Base-by-base conservation (phyloP, 1,140 invertebrate genomes). In the Calosoma granatense region DNA sequence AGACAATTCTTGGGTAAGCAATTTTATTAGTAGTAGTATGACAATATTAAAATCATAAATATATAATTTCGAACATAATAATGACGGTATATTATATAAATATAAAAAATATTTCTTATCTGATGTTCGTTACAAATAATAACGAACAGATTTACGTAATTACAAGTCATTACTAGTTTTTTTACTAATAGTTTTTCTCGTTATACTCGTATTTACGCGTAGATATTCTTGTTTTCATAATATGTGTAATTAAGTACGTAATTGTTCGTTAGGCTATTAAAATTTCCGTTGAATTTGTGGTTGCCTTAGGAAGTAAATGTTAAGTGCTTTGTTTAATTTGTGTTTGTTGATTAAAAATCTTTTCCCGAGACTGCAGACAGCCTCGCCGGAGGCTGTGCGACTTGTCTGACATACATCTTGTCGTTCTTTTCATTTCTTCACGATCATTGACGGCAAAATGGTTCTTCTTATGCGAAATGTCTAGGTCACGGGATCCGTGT, bases 1-100 rank as follows among this genome's bases (percentile, higher is more conserved):
- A 54, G 61, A 63, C 58, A 63, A 63, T 39, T 60, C 51, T 60
- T 59, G 60, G 61, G 61, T 63, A 55, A 56, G 58, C n/a, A n/a
- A n/a, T n/a, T n/a, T n/a, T n/a, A n/a, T n/a, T n/a, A n/a, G n/a
- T n/a, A n/a, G n/a, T n/a, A n/a, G n/a, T n/a, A n/a, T n/a, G n/a
- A n/a, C n/a, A n/a, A n/a, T n/a, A n/a, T n/a, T n/a, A n/a, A n/a
- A n/a, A n/a, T n/a, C n/a, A n/a, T n/a, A n/a, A n/a, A n/a, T n/a
- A n/a, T n/a, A n/a, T n/a, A n/a, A n/a, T n/a, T n/a, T n/a, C n/a
- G n/a, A n/a, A n/a, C n/a, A n/a, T n/a, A n/a, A n/a, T n/a, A n/a
- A n/a, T n/a, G n/a, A n/a, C n/a, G n/a, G n/a, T n/a, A n/a, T n/a
- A n/a, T n/a, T n/a, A n/a, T n/a, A n/a, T n/a, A n/a, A n/a, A n/a